Evolutionary conservation across 2,113 vertebrate species (phyloP), one percentile per base, ranked within the genome.

Genomic region (Monopterus albus): DNA sequence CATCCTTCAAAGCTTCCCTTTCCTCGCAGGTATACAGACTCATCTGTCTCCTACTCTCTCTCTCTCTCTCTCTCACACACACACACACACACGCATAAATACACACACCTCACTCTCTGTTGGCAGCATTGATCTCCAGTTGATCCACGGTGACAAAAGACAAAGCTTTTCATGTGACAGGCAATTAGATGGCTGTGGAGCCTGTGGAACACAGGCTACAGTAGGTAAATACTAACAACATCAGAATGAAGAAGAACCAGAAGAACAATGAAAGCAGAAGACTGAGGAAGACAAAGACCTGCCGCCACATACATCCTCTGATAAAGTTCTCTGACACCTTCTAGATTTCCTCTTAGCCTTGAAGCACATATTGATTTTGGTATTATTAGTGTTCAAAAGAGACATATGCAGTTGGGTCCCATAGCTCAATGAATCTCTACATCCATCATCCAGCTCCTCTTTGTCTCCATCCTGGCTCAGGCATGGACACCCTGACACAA

Each of bases 161-260:
- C 83, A 86, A 88, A 87, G 85, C 82, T 81, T 90, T 91, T 89
- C 70, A 87, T 88, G 82, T 87, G 86, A 88, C 87, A 90, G 83
- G 73, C 85, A 89, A 91, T 89, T 91, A 89, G 75, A 87, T 55
- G 69, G 39, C 55, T 73, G 67, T 79, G 74, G 70, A 78, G 76
- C 62, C 60, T 49, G 60, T 17, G 13, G 52, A 82, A 51, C 55
- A 47, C 72, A 67, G 36, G 45, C 42, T 33, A 12, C 46, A 15
- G 18, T 49, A 69, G 68, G 56, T 71, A 79, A 82, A 73, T 23
- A 72, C 56, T 72, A 65, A 64, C 71, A 74, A 62, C 64, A 45
- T n/a, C n/a, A n/a, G n/a, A n/a, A n/a, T n/a, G n/a, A n/a, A n/a
- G n/a, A n/a, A n/a, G n/a, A n/a, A n/a, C n/a, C n/a, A n/a, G 26